Percentiles rank a stretch among this genome's conserved stretches.
phyloP scores from a whole-genome alignment of 2,113 vertebrate genomes.

The Mionectes macconnelli region DNA sequence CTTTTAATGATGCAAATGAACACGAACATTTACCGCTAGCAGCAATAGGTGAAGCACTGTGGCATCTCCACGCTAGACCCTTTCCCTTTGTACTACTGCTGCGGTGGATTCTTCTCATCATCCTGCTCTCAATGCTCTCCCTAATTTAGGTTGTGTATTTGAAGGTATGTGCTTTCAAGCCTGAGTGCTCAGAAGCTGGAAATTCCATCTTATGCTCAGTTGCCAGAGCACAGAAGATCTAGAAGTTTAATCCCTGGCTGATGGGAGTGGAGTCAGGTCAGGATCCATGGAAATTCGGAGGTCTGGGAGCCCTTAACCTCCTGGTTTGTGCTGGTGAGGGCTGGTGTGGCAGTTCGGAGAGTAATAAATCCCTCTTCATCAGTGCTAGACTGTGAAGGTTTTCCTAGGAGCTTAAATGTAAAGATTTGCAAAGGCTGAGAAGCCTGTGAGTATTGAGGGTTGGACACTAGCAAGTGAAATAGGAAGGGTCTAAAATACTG shows the following conservation, averaged over 20 bases:
- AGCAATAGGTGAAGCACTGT: neutral
- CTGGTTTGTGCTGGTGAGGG: neutral
- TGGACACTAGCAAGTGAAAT: neutral
- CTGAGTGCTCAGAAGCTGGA: neutral
- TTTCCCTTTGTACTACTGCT: neutral
- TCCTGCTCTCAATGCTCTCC: neutral
- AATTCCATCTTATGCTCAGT: accelerated
- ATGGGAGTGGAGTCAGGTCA: accelerated
- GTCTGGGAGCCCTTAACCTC: neutral
- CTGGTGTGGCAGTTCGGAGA: neutral
- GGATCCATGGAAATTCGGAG: neutral
- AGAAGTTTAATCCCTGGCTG: accelerated
- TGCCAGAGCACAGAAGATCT: neutral
- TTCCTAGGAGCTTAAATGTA: neutral
- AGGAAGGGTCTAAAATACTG: neutral
- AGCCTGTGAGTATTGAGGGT: accelerated
- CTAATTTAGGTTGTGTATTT: neutral
- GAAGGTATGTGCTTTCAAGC: neutral
- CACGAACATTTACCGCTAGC: neutral
- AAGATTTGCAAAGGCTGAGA: neutral
- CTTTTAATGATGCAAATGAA: neutral
- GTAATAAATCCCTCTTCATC: neutral
- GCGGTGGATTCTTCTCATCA: accelerated
- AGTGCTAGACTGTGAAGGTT: neutral
- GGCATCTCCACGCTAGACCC: neutral